Conservation (phyloP, 2,797 vertebrate genomes). For the Antrozous pallidus region DNA sequence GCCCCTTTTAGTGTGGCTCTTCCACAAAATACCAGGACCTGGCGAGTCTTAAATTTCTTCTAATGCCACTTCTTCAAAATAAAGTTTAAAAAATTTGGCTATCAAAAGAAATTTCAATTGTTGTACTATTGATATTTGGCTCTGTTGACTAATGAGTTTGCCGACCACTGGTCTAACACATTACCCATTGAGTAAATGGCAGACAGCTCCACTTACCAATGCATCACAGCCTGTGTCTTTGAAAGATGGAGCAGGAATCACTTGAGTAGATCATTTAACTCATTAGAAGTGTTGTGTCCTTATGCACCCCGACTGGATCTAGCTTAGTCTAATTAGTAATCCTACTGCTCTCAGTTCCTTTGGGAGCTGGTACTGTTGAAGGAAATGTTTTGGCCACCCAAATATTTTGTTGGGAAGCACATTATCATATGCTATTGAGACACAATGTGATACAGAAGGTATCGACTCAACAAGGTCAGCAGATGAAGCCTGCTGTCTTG, state of each 20-base stretch:
- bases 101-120: no score
- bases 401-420: neutral
- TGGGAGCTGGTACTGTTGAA: neutral
- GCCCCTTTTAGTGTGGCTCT: no score
- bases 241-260: neutral
- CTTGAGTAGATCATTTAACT: neutral
- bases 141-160: no score
- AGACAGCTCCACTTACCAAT: neutral
- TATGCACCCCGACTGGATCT: neutral
- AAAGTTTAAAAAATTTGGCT: no score
- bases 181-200: neutral
- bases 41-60: no score
- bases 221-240: neutral
- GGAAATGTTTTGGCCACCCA: neutral
- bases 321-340: neutral
- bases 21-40: no score
- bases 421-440: neutral
- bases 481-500: neutral
- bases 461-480: neutral
- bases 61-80: no score
- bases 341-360: neutral
- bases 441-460: neutral
- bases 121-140: no score
- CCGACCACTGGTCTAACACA: no score
- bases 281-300: neutral